phyloP scores from a whole-genome alignment of 2,888 invertebrate species.

The Troides oblongomaculatus region DNA sequence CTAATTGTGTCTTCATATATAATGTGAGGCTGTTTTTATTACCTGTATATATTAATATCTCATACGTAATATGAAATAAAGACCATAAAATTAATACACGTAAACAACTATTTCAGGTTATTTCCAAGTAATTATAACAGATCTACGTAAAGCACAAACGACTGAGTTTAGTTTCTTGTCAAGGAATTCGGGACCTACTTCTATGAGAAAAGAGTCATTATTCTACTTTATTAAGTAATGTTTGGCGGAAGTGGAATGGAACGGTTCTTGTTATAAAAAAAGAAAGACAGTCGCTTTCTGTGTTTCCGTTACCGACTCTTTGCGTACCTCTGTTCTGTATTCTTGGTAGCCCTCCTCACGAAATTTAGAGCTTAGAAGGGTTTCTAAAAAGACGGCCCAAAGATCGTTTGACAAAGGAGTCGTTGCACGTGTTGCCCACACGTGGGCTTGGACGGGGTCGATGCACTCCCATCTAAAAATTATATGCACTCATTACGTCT shows the following conservation, averaged over 20 bases:
- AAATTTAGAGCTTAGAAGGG: conserved; percentile 60
- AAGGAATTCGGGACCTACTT: too few species aligned
- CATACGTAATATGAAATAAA: too few species aligned
- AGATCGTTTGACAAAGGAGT: conserved; percentile 58
- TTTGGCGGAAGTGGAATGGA: not conserved
- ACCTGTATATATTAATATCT: too few species aligned
- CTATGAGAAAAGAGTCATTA: too few species aligned
- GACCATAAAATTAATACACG: too few species aligned
- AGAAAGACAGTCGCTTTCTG: not conserved
- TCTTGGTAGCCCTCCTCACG: conserved; percentile 57
- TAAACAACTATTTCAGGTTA: too few species aligned
- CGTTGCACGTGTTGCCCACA: conserved; percentile 66
- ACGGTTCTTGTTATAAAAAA: not conserved
- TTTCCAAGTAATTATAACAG: too few species aligned
- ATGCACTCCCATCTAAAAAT: conserved; percentile 53
- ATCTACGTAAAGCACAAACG: too few species aligned
- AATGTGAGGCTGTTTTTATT: too few species aligned
- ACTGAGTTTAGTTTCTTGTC: too few species aligned
- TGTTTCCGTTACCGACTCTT: conserved; percentile 35
- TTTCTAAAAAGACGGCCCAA: conserved; percentile 60
- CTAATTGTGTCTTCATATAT: too few species aligned
- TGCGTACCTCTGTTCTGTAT: conserved; percentile 33
- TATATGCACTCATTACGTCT: conserved; percentile 56
- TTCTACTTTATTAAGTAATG: too few species aligned
- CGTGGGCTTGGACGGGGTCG: conserved; percentile 60